Base-by-base conservation (phyloP, 2,113 vertebrate species). In the Paramormyrops kingsleyae region DNA sequence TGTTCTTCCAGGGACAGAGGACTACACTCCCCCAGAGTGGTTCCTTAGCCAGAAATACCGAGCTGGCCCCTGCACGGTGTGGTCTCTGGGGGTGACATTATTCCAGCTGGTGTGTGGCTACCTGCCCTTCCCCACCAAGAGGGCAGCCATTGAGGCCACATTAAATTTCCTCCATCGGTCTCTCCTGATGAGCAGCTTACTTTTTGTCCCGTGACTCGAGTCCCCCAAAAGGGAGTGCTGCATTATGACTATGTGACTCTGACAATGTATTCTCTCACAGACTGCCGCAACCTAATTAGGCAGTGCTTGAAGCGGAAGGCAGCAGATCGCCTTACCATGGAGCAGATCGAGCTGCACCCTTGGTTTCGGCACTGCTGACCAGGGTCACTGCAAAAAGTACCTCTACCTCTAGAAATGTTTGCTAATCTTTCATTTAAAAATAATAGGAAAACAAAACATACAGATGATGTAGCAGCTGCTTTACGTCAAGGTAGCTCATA, bases 1-100 rank as follows among this genome's bases (percentile, higher is more conserved):
- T 19, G 13, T 42, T 44, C 17, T 88, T 86, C 4, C 77, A 94
- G 93, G 93, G 84, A 93, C 93, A 0, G 77, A 90, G 0, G 91
- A 91, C 2, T 94, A 92, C 89, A 92, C 90, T 17, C 93, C 93
- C 15, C 93, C 93, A 42, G 93, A 94, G 62, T 93, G 92, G 56
- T 59, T 59, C 1, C 19, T 21, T 5, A 24, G 1, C 0, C 56
- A 59, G 2, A 15, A 3, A 4, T 77, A 39, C 15, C 1, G 1
- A 77, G 13, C 70, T 39, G 70, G 70, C 9, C 35, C 70, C 9
- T 0, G 10, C 13, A 77, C 70, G 5, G n/a, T 35, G 27, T 35
- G 70, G 15, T 35, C 13, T 56, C 19, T 56, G 53, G 53, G 53
- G 53, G 53, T 56, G 4, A 56, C 53, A 5, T 1, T 56, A 0